Conservation (phyloP, 2,888 invertebrate genomes). For the Arctia plantaginis region DNA sequence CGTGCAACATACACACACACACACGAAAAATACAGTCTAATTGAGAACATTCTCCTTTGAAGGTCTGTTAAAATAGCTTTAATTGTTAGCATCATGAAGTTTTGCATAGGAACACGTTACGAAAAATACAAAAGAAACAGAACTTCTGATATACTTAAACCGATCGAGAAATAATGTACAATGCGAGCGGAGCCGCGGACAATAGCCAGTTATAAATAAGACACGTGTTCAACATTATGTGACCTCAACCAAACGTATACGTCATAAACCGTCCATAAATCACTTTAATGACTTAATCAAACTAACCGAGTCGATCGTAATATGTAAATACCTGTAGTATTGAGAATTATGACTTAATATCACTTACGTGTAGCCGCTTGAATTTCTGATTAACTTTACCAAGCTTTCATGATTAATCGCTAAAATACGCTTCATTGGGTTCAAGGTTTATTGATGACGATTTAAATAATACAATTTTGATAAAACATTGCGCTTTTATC, state of each 20-base stretch:
- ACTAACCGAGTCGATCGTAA: constrained; percentile 11
- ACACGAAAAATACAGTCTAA: neutral
- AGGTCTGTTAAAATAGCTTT: no score
- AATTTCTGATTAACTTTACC: constrained; percentile 32
- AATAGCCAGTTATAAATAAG: neutral
- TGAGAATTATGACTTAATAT: constrained; percentile 16
- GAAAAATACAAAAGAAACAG: neutral
- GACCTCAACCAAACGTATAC: neutral
- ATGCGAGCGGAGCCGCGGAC: neutral
- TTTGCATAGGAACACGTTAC: no score
- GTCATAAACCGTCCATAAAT: constrained; percentile 6
- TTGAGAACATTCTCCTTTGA: neutral
- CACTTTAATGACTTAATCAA: constrained; percentile 17
- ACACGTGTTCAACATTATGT: neutral
- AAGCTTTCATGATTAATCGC: constrained; percentile 33
- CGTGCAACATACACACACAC: no score
- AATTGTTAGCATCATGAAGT: no score
- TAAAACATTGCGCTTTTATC: neutral
- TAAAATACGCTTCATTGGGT: constrained; percentile 24
- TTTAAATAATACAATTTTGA: constrained; percentile 9
- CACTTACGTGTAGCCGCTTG: constrained; percentile 11
- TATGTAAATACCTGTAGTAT: constrained; percentile 17
- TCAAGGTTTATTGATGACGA: constrained; percentile 13
- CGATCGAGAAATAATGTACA: neutral
- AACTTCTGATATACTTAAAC: neutral